Conservation (phyloP, 2,113 vertebrate genomes). For the Centropus bengalensis region DNA sequence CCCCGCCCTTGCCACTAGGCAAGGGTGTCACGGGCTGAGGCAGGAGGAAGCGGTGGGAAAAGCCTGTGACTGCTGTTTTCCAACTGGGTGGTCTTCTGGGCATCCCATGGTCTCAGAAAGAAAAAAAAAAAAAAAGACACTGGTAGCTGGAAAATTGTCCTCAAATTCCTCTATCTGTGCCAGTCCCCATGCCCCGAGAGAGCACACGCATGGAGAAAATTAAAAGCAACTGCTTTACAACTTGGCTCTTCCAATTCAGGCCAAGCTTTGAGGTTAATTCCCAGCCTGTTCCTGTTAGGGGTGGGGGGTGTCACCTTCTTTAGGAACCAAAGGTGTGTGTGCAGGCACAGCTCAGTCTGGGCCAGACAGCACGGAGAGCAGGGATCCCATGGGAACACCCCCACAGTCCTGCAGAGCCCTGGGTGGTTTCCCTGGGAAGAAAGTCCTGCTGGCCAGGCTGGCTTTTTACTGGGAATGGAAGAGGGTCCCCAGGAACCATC, state of each 20-base stretch:
- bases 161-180: conserved; percentile 58
- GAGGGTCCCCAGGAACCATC: neutral
- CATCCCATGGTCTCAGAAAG: neutral
- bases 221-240: conserved; percentile 42
- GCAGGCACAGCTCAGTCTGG: accelerated
- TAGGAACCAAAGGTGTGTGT: accelerated
- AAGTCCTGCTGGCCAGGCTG: neutral
- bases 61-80: neutral
- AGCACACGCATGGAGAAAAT: conserved; percentile 33
- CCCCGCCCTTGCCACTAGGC: neutral
- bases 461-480: neutral
- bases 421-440: neutral
- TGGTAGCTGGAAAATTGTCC: conserved; percentile 29
- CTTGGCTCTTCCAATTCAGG: conserved; percentile 50
- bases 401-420: accelerated
- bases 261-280: conserved; percentile 46
- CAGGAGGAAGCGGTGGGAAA: neutral
- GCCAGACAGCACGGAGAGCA: accelerated
- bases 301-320: neutral
- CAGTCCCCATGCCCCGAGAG: conserved; percentile 38
- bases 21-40: accelerated
- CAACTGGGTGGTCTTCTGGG: conserved; percentile 57
- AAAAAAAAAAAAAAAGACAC: neutral
- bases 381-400: accelerated
- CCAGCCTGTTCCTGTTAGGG: neutral